Conservation (phyloP, 2,797 vertebrate genomes). For the Limnodromus scolopaceus region DNA sequence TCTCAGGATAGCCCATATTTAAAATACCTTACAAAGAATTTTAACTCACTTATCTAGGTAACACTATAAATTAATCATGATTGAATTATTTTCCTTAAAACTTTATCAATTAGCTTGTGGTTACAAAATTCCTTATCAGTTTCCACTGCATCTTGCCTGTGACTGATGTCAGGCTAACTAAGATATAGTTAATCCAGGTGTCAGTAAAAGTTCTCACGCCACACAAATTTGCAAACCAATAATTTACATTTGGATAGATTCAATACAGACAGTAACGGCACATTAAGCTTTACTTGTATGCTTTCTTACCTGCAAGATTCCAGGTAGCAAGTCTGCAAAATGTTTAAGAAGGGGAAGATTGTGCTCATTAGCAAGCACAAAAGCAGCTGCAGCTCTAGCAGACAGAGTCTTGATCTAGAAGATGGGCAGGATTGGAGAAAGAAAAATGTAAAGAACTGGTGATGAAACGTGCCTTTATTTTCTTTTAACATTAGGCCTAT, state of each 20-base stretch:
- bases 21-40: background rate
- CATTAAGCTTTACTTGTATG: background rate
- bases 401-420: slow-evolving; percentile 91
- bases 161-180: background rate
- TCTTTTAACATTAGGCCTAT: background rate
- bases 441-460: background rate
- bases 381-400: slow-evolving; percentile 92
- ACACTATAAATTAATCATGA: background rate
- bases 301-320: slow-evolving; percentile 90
- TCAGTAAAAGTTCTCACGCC: background rate
- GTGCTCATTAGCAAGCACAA: slow-evolving; percentile 94
- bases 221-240: background rate
- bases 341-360: slow-evolving; percentile 94
- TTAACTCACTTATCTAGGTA: background rate
- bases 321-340: slow-evolving; percentile 94
- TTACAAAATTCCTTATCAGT: background rate
- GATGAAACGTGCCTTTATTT: background rate
- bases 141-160: background rate
- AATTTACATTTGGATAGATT: background rate
- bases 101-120: background rate
- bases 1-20: background rate
- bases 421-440: background rate
- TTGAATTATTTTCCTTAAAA: background rate
- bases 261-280: background rate
- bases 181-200: background rate